phyloP scores from a whole-genome alignment of 2,797 vertebrate genomes.

The Siniperca undulata region DNA sequence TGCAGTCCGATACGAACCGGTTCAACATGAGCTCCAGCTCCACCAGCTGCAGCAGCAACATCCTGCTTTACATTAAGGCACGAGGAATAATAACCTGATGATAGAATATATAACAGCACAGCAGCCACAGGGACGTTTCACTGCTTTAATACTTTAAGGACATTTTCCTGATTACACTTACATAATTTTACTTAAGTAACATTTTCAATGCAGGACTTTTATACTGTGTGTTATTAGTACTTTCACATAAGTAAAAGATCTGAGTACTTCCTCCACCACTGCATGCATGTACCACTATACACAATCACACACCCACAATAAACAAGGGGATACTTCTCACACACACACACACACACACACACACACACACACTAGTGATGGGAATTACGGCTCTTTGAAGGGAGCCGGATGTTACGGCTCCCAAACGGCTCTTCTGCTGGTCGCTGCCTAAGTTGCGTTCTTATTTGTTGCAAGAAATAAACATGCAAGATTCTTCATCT shows the following conservation, averaged over 20 bases:
- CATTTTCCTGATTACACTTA: neutral
- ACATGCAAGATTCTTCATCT: too few relatives aligned
- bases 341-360: slow-evolving; percentile 4
- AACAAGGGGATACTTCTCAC: slow-evolving; percentile 1
- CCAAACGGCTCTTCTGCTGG: too few relatives aligned
- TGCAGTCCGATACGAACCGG: too few relatives aligned
- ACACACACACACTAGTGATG: neutral
- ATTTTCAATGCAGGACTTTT: neutral
- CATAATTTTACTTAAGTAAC: neutral
- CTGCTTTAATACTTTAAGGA: neutral
- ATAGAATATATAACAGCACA: neutral
- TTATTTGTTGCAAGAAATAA: too few relatives aligned
- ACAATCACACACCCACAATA: neutral
- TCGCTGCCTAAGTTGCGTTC: too few relatives aligned
- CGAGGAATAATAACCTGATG: too few relatives aligned
- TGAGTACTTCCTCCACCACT: neutral
- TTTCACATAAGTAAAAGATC: neutral
- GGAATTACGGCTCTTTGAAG: too few relatives aligned
- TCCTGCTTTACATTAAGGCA: neutral
- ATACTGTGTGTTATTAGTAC: neutral
- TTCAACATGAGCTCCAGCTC: too few relatives aligned
- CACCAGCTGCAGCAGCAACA: neutral
- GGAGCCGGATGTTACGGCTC: too few relatives aligned
- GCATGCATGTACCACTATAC: neutral
- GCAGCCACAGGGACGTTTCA: too few relatives aligned